These are phyloP conservation scores for Aegotheles bennettii DNA, from an alignment of 2,113 vertebrate species.

Conservation along the genomic window DNA sequence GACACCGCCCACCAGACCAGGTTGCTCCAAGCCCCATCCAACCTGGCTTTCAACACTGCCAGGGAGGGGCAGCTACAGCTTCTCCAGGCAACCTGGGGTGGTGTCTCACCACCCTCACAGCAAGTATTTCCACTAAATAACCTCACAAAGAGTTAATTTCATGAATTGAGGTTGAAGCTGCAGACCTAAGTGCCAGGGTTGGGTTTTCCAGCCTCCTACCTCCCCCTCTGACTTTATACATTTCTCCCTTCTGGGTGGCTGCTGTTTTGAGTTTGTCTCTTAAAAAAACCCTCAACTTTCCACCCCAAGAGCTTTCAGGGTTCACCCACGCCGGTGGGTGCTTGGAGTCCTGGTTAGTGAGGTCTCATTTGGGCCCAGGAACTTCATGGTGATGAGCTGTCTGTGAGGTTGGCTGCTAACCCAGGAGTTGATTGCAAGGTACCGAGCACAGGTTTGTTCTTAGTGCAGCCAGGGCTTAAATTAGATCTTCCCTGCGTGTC, in stretches of 20 bases:
- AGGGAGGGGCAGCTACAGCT: too few species aligned
- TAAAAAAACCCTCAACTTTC: not conserved
- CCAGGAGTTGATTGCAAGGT: not conserved
- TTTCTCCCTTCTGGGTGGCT: not conserved
- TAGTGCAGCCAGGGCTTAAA: not conserved
- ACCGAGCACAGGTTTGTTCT: not conserved
- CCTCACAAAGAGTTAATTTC: not conserved
- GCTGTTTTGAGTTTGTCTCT: not conserved
- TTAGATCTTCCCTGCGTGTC: not conserved
- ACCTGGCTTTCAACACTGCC: too few species aligned
- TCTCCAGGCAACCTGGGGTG: too few species aligned
- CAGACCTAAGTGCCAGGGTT: not conserved
- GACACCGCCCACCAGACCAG: too few species aligned
- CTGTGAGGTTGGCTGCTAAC: not conserved
- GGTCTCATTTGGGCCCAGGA: not conserved
- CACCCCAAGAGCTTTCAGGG: not conserved
- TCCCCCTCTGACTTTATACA: not conserved
- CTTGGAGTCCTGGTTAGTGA: not conserved
- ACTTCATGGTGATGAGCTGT: not conserved
- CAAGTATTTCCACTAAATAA: not conserved
- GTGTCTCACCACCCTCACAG: too few species aligned
- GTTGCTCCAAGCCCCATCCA: too few species aligned
- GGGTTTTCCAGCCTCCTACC: not conserved
- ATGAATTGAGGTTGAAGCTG: not conserved
- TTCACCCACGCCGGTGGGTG: accelerated